Base-by-base conservation (phyloP, 2,797 vertebrate genomes). In the Clarias platycephalus region DNA sequence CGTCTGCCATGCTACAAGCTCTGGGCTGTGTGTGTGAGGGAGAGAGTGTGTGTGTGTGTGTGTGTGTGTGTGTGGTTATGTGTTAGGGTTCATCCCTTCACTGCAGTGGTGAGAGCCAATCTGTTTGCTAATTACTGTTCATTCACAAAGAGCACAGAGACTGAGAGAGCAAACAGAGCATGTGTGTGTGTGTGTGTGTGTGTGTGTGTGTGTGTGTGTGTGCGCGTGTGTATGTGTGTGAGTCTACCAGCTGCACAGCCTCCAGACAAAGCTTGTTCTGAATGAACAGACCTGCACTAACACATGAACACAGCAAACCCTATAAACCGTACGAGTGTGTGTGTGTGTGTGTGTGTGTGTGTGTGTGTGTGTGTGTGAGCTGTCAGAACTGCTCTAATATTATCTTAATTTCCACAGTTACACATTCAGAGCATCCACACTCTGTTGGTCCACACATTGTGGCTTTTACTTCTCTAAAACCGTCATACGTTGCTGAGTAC, bases 121-220 rank as follows among this genome's bases (percentile, higher is more conserved):
- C 88, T 93, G 92, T 90, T 89, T 89, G 89, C 89, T 93, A 93
- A 94, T 94, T 93, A 92, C 91, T 84, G 55, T 90, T 90, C 89
- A 93, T 91, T 90, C 88, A 92, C 89, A 90, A 91, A 91, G 92
- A 91, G 90, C 84, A 89, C 89, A 91, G 88, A 90, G 90, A 88
- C 89, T 87, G 90, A 87, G 88, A 87, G 82, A 88, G 88, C 86
- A 88, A 34, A 70, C 5, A 68, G 90, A 53, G 12, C 49, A 3
- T 88, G 88, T 90, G 84, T 71, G 58, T 64, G 83, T 74, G 68
- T 53, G 80, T 57, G 84, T 63, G 78, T 75, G 81, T 37, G 64
- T 67, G 68, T 74, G n/a, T 49, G 66, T 72, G 64, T 67, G 49
- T 71, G 58, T 64, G 83, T 74, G 68, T 53, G 80, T 57, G 84